phyloP scores from a whole-genome alignment of 2,113 vertebrate species.

The Girardinichthys multiradiatus region DNA sequence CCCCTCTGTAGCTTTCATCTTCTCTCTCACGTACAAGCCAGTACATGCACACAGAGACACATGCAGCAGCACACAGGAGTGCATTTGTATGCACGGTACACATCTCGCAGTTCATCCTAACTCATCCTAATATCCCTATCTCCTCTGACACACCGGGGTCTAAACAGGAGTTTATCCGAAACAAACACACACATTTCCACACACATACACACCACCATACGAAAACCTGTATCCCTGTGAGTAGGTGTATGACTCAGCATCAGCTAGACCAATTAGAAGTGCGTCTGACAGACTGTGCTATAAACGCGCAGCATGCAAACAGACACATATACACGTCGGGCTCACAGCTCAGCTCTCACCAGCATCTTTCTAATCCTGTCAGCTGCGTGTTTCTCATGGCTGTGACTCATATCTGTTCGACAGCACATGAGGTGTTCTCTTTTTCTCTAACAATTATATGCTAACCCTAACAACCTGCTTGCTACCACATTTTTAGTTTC shows the following conservation, averaged over 20 bases:
- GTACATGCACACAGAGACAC: neutral
- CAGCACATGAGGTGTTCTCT: conserved; percentile 46
- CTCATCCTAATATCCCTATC: conserved; percentile 68
- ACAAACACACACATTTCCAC: conserved; percentile 51
- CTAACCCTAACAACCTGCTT: conserved; percentile 32
- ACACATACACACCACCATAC: conserved; percentile 16
- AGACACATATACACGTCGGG: conserved; percentile 21
- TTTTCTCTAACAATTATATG: conserved; percentile 54
- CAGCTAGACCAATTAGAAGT: conserved; percentile 72
- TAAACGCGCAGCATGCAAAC: conserved; percentile 50
- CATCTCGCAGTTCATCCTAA: conserved; percentile 68
- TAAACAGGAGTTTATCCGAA: conserved; percentile 71
- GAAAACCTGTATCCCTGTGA: conserved; percentile 46
- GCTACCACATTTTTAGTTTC: neutral
- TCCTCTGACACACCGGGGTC: conserved; percentile 60
- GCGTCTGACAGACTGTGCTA: conserved; percentile 63
- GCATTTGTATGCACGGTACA: conserved; percentile 68
- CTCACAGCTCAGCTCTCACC: conserved; percentile 53
- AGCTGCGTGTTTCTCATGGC: conserved; percentile 46
- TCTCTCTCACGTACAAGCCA: neutral
- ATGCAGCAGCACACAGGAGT: conserved; percentile 14
- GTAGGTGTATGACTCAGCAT: conserved; percentile 76
- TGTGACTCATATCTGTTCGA: conserved; percentile 63
- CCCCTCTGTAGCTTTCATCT: conserved; percentile 26
- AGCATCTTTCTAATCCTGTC: conserved; percentile 44